phyloP scores from a whole-genome alignment of 1,140 invertebrate genomes.

The Hyphantria cunea region DNA sequence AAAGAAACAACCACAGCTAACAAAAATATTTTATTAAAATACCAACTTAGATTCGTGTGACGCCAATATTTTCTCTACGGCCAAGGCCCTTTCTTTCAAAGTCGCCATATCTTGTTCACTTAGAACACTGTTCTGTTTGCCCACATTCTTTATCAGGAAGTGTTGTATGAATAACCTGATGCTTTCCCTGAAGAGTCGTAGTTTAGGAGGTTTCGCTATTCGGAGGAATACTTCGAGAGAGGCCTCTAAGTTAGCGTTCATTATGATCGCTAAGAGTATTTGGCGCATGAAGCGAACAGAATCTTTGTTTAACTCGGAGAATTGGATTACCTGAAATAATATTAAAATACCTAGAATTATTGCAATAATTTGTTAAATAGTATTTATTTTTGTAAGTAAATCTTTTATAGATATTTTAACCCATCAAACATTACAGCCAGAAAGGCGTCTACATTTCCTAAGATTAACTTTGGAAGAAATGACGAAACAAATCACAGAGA shows the following conservation, averaged over 20 bases:
- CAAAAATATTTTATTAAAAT: constrained; percentile 49
- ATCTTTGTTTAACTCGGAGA: constrained; percentile 88
- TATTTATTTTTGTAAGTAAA: too few relatives aligned
- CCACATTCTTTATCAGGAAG: constrained; percentile 87
- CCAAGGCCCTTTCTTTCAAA: constrained; percentile 79
- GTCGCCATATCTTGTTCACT: constrained; percentile 78
- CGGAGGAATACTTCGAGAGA: constrained; percentile 86
- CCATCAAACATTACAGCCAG: too few relatives aligned
- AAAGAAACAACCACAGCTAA: constrained; percentile 1
- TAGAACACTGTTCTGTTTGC: constrained; percentile 71
- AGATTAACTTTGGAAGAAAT: too few relatives aligned
- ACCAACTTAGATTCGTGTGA: constrained; percentile 62
- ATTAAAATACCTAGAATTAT: too few relatives aligned
- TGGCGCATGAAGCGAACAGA: constrained; percentile 87
- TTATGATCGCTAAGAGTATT: constrained; percentile 86
- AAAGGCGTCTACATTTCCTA: too few relatives aligned
- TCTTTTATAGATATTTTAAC: too few relatives aligned
- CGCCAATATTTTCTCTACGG: constrained; percentile 83
- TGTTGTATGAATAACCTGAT: constrained; percentile 90
- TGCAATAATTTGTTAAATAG: too few relatives aligned
- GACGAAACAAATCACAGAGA: too few relatives aligned
- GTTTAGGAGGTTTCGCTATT: constrained; percentile 85
- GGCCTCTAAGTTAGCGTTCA: constrained; percentile 83
- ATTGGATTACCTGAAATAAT: constrained; percentile 87
- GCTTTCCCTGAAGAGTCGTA: constrained; percentile 89